Conservation (phyloP, 2,113 vertebrate species). For the Siniperca chuatsi region DNA sequence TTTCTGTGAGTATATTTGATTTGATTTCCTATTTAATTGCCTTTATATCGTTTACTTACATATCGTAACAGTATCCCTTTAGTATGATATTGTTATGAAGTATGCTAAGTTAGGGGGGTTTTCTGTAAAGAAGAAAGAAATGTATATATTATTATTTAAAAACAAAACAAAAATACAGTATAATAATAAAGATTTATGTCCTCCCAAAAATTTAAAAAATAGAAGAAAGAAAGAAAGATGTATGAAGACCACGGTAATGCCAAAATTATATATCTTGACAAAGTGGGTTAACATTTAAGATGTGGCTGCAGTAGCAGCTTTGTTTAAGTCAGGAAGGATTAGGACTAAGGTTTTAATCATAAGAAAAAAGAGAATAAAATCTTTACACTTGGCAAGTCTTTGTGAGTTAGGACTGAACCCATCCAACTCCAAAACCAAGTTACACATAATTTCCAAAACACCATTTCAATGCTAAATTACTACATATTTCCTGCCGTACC, state of each 20-base stretch:
- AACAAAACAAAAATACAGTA: neutral
- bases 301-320: neutral
- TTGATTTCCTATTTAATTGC: neutral
- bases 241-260: neutral
- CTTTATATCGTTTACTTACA: neutral
- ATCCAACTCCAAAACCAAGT: neutral
- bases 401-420: neutral
- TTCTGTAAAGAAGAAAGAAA: neutral
- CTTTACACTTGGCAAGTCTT: neutral
- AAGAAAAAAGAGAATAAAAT: neutral
- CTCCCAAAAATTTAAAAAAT: neutral
- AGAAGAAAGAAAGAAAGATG: neutral
- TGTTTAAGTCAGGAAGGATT: neutral
- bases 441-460: constrained; percentile 25
- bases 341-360: neutral
- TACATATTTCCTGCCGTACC: neutral
- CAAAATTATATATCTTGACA: neutral
- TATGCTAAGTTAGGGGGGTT: neutral
- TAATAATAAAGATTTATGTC: neutral
- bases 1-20: neutral
- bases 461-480: neutral
- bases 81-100: neutral
- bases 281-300: neutral
- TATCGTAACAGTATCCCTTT: neutral
- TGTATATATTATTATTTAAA: neutral